phyloP scores from a whole-genome alignment of 2,888 invertebrate genomes.

The Tinea semifulvella region DNA sequence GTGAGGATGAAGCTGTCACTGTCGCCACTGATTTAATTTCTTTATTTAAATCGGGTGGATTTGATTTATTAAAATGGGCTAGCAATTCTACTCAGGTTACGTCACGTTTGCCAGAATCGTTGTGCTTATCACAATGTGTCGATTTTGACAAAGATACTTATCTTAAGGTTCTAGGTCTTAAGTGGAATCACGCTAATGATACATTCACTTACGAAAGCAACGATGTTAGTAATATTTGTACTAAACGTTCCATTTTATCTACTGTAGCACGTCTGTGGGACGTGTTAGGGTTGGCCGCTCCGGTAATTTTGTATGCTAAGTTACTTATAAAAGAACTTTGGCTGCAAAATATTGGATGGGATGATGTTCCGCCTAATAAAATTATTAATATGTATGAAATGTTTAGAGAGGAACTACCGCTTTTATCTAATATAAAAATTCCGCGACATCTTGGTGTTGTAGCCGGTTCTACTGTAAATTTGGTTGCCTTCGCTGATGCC shows the following conservation, averaged over 20 bases:
- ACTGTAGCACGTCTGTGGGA: constrained; percentile 19
- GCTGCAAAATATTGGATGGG: constrained; percentile 17
- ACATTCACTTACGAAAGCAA: constrained; percentile 2
- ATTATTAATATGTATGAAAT: constrained; percentile 16
- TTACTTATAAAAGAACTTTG: constrained; percentile 18
- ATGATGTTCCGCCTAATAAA: constrained; percentile 17
- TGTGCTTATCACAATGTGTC: constrained; percentile 10
- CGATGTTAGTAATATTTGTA: constrained; percentile 14
- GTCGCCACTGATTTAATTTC: constrained; percentile 13
- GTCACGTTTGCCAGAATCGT: constrained; percentile 7
- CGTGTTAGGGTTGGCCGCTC: constrained; percentile 18
- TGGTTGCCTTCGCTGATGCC: constrained; percentile 15
- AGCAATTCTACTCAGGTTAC: constrained; percentile 15
- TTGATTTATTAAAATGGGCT: constrained; percentile 15
- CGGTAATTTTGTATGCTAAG: constrained; percentile 17
- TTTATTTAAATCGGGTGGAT: constrained; percentile 12
- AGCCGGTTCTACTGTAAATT: background rate
- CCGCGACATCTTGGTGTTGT: constrained; percentile 11
- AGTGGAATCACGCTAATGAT: constrained; percentile 11
- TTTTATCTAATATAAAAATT: background rate
- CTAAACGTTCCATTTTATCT: constrained; percentile 20
- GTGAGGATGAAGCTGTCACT: background rate
- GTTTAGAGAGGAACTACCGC: constrained; percentile 1
- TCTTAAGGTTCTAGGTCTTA: constrained; percentile 14
- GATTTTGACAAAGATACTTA: constrained; percentile 9